Evolutionary conservation across 2,797 vertebrate genomes (phyloP).

Genomic region (Leucoraja ocellata): DNA sequence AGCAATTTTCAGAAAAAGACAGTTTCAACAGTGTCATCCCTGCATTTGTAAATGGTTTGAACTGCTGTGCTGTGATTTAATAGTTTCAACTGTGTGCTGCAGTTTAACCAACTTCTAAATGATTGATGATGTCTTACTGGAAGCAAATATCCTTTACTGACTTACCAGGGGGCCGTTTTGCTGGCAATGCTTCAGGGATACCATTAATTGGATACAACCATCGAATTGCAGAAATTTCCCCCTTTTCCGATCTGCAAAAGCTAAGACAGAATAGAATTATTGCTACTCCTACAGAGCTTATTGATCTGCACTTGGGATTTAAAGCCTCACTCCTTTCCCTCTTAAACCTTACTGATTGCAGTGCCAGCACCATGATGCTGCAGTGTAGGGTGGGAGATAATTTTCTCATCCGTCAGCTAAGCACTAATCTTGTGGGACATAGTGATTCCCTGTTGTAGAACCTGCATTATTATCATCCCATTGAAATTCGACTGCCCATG

Average conservation of each 20-base stretch:
- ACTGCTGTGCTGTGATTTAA: constrained; percentile 14
- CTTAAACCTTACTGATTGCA: neutral
- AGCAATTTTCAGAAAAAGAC: neutral
- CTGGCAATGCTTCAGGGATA: constrained; percentile 51
- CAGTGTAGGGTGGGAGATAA: neutral
- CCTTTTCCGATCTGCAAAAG: constrained; percentile 44
- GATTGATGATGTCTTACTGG: constrained; percentile 26
- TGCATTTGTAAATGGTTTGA: constrained; percentile 3
- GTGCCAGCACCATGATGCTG: neutral
- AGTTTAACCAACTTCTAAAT: constrained; percentile 24
- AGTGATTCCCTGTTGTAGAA: neutral
- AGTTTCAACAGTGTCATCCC: neutral
- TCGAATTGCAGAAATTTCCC: constrained; percentile 49
- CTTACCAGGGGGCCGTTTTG: constrained; percentile 52
- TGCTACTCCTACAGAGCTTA: constrained; percentile 32
- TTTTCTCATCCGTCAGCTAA: neutral
- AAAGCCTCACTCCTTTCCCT: neutral
- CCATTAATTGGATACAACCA: constrained; percentile 70
- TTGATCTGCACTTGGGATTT: neutral
- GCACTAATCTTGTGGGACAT: neutral
- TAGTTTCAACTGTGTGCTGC: neutral
- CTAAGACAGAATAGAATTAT: constrained; percentile 50
- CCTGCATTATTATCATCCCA: too few species aligned
- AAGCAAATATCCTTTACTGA: constrained; percentile 39
- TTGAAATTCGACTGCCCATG: neutral